Conservation (phyloP, 2,888 invertebrate genomes). For the Ormia ochracea region DNA sequence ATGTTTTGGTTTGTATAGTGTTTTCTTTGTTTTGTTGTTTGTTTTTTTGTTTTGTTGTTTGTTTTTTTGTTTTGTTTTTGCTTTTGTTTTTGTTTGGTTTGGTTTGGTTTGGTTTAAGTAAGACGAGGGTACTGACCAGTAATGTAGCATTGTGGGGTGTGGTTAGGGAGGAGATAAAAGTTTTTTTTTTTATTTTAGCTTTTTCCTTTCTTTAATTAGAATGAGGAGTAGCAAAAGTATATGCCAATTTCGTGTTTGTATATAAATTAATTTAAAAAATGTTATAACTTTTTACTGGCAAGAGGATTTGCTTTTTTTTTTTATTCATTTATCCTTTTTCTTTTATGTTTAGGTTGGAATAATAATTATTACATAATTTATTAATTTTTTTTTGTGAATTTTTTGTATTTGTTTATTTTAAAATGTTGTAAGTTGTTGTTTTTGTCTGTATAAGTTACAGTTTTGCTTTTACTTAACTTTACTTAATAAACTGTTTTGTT, state of each 20-base stretch:
- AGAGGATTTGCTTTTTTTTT: constrained; percentile 54
- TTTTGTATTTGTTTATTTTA: constrained; percentile 28
- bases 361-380: constrained; percentile 56
- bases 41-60: too few species aligned
- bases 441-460: constrained; percentile 45
- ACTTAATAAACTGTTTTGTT: constrained; percentile 46
- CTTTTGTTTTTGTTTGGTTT: neutral
- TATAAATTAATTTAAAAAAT: constrained; percentile 56
- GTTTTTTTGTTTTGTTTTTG: too few species aligned
- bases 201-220: neutral
- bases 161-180: neutral
- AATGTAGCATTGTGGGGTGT: too few species aligned
- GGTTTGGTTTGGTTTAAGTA: neutral
- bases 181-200: neutral
- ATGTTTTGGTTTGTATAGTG: too few species aligned
- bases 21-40: too few species aligned
- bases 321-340: neutral
- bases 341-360: constrained; percentile 2
- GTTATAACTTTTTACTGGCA: constrained; percentile 35
- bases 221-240: constrained; percentile 32
- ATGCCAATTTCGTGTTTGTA: constrained; percentile 25
- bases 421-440: constrained; percentile 23
- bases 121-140: neutral
- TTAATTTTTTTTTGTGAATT: constrained; percentile 15
- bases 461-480: constrained; percentile 41